phyloP scores from a whole-genome alignment of 2,888 invertebrate species.

The Acronicta leporina region DNA sequence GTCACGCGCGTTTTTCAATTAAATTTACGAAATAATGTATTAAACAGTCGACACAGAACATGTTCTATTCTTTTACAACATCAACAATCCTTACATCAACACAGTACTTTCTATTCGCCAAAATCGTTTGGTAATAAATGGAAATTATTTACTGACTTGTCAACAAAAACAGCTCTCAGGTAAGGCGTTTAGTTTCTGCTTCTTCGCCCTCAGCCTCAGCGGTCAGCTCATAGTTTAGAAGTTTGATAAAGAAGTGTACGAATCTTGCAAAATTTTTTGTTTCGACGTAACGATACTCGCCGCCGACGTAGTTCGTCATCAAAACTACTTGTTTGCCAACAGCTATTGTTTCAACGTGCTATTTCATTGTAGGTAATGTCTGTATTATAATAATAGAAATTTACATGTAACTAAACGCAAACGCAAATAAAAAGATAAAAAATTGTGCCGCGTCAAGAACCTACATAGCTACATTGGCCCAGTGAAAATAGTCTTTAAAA shows the following conservation, averaged over 20 bases:
- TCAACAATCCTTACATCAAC: constrained; percentile 14
- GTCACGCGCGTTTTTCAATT: constrained; percentile 69
- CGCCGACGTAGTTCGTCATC: no score
- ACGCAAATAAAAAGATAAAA: not conserved
- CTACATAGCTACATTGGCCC: not conserved
- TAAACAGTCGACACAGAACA: constrained; percentile 51
- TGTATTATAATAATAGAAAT: not conserved
- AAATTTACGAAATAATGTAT: constrained; percentile 58
- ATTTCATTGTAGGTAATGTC: no score
- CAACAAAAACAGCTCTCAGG: constrained; percentile 36
- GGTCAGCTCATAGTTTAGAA: no score
- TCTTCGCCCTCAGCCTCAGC: no score
- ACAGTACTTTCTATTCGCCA: constrained; percentile 11
- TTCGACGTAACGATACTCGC: no score
- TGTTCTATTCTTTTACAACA: constrained; percentile 49
- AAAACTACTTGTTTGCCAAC: no score
- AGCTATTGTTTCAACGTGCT: no score
- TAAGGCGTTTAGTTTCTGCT: constrained; percentile 48
- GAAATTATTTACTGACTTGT: constrained; percentile 14
- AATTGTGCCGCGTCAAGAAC: constrained; percentile 43
- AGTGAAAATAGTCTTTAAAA: no score
- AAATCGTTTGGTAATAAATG: not conserved
- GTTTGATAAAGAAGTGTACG: no score
- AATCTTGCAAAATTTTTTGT: no score
- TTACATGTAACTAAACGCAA: constrained; percentile 24